phyloP scores from a whole-genome alignment of 2,113 vertebrate species.

The Euleptes europaea region DNA sequence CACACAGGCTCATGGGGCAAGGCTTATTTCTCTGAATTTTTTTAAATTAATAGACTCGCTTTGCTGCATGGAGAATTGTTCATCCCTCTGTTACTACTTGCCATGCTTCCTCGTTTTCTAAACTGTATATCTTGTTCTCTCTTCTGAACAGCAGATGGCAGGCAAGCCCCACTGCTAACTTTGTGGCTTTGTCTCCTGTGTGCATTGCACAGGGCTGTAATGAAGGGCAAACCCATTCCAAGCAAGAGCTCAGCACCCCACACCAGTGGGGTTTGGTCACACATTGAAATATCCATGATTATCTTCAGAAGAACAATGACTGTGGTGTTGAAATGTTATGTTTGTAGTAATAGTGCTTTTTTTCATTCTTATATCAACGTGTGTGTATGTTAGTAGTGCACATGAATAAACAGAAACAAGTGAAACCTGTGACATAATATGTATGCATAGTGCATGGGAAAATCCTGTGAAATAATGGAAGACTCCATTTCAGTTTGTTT shows the following conservation, averaged over 20 bases:
- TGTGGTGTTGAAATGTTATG: not conserved
- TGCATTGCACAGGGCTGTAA: not conserved
- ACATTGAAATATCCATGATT: not conserved
- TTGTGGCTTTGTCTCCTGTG: not conserved
- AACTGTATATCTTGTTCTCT: not conserved
- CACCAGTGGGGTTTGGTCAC: not conserved
- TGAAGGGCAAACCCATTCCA: slow-evolving; percentile 7
- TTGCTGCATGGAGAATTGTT: not conserved
- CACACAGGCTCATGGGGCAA: no score
- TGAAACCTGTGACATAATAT: no score
- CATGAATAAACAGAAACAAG: no score
- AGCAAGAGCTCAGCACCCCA: not conserved
- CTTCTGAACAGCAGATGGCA: slow-evolving; percentile 64
- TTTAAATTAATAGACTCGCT: not conserved
- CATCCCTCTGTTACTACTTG: not conserved
- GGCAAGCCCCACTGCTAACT: slow-evolving; percentile 37
- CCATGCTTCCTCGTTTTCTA: not conserved
- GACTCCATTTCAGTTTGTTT: no score
- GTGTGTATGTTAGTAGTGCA: no score
- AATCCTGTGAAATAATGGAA: no score
- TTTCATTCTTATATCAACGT: no score
- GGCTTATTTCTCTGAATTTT: not conserved
- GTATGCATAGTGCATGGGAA: no score
- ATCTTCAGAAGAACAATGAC: not conserved
- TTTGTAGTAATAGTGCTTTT: no score